Conservation (phyloP, 1,140 invertebrate genomes). For the Lerema accius region DNA sequence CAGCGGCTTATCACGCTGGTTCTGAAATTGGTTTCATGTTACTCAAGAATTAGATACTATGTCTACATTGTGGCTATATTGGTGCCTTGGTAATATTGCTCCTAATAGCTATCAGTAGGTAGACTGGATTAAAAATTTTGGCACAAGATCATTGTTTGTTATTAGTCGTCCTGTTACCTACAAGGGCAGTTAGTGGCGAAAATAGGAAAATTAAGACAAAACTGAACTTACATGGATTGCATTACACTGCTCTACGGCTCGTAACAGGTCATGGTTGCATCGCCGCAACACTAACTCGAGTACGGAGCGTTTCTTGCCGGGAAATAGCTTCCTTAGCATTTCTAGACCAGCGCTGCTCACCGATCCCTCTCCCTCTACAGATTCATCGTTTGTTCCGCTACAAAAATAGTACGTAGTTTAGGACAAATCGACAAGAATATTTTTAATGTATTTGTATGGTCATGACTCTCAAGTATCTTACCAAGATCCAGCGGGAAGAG, state of each 20-base stretch:
- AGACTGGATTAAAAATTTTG: no score
- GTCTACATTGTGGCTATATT: no score
- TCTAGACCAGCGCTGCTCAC: constrained; percentile 85
- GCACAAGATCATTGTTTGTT: no score
- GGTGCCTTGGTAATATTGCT: no score
- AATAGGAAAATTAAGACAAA: no score
- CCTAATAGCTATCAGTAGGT: no score
- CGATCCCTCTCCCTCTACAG: constrained; percentile 45
- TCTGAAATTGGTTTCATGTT: constrained; percentile 41
- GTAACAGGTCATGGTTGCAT: constrained; percentile 93
- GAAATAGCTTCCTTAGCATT: constrained; percentile 93
- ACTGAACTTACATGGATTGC: constrained; percentile 74
- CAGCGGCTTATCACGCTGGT: constrained; percentile 51
- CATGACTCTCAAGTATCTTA: constrained; percentile 30
- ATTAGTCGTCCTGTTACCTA: no score
- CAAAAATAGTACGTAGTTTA: constrained; percentile 14
- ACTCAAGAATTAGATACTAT: neutral
- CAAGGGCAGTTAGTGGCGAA: no score
- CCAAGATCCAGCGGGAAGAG: constrained; percentile 45
- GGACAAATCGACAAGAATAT: neutral
- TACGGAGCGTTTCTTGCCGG: constrained; percentile 92
- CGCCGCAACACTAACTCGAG: constrained; percentile 93
- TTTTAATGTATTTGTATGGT: neutral
- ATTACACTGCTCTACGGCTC: constrained; percentile 83
- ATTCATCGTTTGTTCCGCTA: constrained; percentile 44